phyloP scores from a whole-genome alignment of 1,140 invertebrate species.

The Ruditapes philippinarum region DNA sequence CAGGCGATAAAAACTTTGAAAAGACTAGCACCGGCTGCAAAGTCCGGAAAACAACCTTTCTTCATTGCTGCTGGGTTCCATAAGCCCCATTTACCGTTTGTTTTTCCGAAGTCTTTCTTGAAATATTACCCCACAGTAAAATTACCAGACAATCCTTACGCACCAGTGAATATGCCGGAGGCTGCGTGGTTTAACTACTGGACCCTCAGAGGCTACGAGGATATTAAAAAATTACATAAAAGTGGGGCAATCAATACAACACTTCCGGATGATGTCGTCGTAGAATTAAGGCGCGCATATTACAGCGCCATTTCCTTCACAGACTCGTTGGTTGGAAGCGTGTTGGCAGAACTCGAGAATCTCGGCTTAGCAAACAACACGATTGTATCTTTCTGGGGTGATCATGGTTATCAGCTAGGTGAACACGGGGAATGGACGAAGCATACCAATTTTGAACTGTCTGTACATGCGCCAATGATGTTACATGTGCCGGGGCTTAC shows the following conservation, averaged over 20 bases:
- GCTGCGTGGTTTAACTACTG: conserved; percentile 65
- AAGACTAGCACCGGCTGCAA: neutral
- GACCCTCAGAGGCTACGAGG: conserved; percentile 35
- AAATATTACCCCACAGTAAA: conserved; percentile 87
- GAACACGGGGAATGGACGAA: conserved; percentile 95
- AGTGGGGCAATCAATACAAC: conserved; percentile 37
- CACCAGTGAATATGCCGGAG: conserved; percentile 66
- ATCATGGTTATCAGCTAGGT: conserved; percentile 96
- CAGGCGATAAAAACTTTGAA: conserved; percentile 27
- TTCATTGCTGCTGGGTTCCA: conserved; percentile 94
- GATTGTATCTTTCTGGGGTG: conserved; percentile 92
- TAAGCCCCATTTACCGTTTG: conserved; percentile 95
- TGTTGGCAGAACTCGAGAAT: conserved; percentile 89
- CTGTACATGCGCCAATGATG: conserved; percentile 92
- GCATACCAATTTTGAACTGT: conserved; percentile 94
- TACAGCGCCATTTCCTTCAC: conserved; percentile 88
- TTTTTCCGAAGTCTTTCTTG: conserved; percentile 92
- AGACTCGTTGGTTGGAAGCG: conserved; percentile 92
- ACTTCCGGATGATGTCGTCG: conserved; percentile 32
- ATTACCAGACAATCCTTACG: conserved; percentile 63
- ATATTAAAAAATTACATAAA: conserved; percentile 33
- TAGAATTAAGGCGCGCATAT: conserved; percentile 52
- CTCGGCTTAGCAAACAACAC: conserved; percentile 89
- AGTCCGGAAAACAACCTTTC: neutral
- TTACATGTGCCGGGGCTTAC: conserved; percentile 89